Conservation (phyloP, 2,113 vertebrate species). For the pig (Sus scrofa) region DNA sequence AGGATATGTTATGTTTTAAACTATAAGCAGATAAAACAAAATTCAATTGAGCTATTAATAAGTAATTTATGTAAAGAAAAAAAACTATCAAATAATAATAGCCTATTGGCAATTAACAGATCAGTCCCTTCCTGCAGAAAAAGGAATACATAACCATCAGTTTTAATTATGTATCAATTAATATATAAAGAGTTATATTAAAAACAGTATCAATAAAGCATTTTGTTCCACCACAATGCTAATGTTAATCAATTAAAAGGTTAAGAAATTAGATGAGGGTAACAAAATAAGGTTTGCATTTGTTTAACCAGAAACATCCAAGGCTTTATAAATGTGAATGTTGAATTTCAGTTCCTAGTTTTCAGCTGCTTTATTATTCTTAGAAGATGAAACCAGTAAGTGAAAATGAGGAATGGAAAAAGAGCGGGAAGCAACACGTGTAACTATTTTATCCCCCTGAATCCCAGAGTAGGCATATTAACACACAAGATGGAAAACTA, state of each 20-base stretch:
- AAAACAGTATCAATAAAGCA: not conserved
- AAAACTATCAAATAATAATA: not conserved
- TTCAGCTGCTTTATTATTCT: not conserved
- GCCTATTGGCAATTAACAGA: not conserved
- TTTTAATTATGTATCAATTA: not conserved
- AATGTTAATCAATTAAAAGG: not conserved
- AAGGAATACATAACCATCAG: not conserved
- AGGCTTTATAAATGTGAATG: not conserved
- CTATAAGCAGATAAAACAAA: not conserved
- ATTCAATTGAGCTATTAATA: not conserved
- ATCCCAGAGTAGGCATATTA: not conserved
- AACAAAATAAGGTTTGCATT: not conserved
- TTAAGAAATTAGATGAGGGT: not conserved
- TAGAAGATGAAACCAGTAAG: not conserved
- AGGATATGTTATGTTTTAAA: not conserved
- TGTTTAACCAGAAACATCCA: not conserved
- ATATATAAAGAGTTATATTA: not conserved
- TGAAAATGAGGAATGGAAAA: not conserved
- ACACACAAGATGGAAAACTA: not conserved
- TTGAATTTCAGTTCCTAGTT: not conserved
- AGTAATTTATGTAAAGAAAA: not conserved
- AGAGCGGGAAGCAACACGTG: rapidly evolving
- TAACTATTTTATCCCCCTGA: not conserved
- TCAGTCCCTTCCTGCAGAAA: not conserved
- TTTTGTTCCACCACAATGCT: not conserved